phyloP scores from a whole-genome alignment of 2,113 vertebrate species.

The Aspidoscelis tigris region DNA sequence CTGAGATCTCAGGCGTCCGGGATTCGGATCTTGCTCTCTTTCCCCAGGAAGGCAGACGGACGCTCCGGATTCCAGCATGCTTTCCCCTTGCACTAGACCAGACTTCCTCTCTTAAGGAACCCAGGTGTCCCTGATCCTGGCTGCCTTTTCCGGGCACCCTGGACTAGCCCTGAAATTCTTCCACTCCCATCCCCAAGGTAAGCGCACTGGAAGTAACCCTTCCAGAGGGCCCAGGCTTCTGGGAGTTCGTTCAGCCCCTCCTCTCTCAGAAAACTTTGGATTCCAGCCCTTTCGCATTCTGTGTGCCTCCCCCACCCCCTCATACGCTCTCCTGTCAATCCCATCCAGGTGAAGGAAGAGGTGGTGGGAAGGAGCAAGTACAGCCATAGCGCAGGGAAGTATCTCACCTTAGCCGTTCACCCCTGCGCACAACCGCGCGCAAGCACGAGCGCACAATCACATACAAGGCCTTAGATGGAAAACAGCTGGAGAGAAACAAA shows the following conservation, averaged over 20 bases:
- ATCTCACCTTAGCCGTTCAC: neutral
- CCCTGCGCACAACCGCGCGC: neutral
- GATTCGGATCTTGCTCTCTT: no score
- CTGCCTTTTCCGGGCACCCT: no score
- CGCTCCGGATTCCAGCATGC: neutral
- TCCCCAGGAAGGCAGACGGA: neutral
- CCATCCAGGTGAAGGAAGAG: neutral
- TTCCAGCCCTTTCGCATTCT: neutral
- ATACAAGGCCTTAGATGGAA: slow-evolving; percentile 22
- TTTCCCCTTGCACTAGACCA: neutral
- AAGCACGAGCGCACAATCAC: neutral
- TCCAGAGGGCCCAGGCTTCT: neutral
- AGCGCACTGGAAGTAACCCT: neutral
- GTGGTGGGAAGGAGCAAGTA: neutral
- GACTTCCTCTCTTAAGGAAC: neutral
- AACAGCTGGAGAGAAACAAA: slow-evolving; percentile 32
- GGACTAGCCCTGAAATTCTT: no score
- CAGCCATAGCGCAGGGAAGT: neutral
- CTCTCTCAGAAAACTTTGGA: neutral
- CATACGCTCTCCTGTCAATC: neutral
- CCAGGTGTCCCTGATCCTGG: no score
- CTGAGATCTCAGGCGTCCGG: neutral
- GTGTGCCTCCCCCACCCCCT: no score
- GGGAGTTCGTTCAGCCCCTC: no score
- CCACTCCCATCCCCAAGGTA: neutral